Evolutionary conservation across 2,113 vertebrate species (phyloP).

Genomic region (Hippolais icterina): DNA sequence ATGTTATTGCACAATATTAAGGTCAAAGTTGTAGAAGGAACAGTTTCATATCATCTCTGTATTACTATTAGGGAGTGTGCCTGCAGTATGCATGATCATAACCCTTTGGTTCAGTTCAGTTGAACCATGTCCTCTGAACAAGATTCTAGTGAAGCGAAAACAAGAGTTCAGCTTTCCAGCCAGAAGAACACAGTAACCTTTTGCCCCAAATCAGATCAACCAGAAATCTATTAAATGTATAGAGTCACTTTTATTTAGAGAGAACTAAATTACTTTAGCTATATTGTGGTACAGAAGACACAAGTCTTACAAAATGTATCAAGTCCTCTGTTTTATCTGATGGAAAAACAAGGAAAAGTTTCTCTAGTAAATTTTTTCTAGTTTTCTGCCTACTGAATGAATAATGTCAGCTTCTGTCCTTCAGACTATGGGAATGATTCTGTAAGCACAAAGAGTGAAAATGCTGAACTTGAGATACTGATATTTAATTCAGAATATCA

Average conservation of each 20-base stretch:
- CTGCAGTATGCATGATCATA: neutral
- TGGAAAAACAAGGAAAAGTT: neutral
- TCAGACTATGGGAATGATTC: neutral
- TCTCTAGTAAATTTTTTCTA: neutral
- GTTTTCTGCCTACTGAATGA: neutral
- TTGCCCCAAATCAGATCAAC: neutral
- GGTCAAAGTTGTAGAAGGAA: neutral
- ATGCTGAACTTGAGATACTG: neutral
- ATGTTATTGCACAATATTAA: neutral
- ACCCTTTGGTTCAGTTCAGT: neutral
- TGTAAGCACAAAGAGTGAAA: neutral
- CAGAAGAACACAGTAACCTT: slow-evolving; percentile 5
- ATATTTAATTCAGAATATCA: neutral
- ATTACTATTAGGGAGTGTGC: neutral
- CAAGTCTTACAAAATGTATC: neutral
- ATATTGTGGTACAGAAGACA: neutral
- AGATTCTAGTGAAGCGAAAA: neutral
- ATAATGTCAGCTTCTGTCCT: neutral
- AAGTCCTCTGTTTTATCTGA: neutral
- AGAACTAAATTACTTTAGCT: neutral
- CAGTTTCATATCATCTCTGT: neutral
- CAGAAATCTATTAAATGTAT: slow-evolving; percentile 3
- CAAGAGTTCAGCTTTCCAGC: neutral
- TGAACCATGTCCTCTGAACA: neutral
- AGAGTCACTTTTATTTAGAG: neutral